Base-by-base conservation (phyloP, 2,797 vertebrate species). In the Gadopsis marmoratus region DNA sequence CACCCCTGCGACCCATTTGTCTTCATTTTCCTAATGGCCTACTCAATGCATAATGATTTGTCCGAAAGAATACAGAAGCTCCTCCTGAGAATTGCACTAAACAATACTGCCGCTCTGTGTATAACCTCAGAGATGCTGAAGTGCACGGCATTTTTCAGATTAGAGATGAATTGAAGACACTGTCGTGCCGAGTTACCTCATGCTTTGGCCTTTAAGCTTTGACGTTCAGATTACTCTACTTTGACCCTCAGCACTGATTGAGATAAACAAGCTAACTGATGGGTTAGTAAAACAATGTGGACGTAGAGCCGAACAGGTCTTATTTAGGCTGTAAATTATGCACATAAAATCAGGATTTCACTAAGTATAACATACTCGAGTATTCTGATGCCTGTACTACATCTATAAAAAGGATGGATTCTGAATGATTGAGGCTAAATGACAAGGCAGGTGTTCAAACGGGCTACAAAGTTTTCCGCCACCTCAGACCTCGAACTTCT, bases 21-120 rank as follows among this genome's bases (percentile, higher is more conserved):
- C 95, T 96, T 95, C 93, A 95, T 95, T 95, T 94, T 92, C 90
- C 91, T 95, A 96, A 96, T 95, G 92, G 93, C 89, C 92, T 94
- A 94, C 95, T 96, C 94, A 95, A 96, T 95, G 94, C 94, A 94
- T 95, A 96, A 96, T 95, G 95, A 96, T 96, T 94, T 81, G 92
- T 91, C 82, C 89, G 89, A 92, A 95, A 95, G 94, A 95, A 95
- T 95, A 90, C 88, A 78, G 81, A 75, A 69, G 88, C 90, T 90
- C 85, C 93, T 94, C 94, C 86, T 64, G 94, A 93, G 93, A 82
- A 65, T 89, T 80, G 29, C 86, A 48, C 90, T 90, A 93, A 95
- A 95, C 94, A 95, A 96, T 93, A 64, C 88, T 26, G 76, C 59
- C 45, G 85, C 88, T 91, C 85, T 43, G 84, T 73, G 89, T 78